Evolutionary conservation across 2,888 invertebrate species (phyloP).

Genomic region (Ennomos erosarius): DNA sequence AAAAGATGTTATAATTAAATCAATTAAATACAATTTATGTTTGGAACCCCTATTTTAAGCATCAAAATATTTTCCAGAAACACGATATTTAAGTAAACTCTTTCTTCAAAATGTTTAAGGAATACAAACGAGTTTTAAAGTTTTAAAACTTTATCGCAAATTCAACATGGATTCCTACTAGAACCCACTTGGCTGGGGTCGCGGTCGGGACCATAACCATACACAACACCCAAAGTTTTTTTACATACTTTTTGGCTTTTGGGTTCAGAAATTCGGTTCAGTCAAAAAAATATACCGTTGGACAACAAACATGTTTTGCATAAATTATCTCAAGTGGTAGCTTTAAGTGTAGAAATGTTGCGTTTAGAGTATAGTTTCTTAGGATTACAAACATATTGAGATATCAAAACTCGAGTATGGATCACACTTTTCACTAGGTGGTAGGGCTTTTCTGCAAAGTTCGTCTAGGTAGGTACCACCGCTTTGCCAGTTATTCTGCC

Average conservation of each 20-base stretch:
- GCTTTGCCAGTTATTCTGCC: too few species aligned
- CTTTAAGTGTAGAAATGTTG: constrained; percentile 47
- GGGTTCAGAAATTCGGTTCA: constrained; percentile 41
- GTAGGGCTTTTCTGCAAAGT: too few species aligned
- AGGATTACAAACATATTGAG: too few species aligned
- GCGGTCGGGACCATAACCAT: constrained; percentile 18
- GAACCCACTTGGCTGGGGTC: constrained; percentile 28
- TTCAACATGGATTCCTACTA: constrained; percentile 37
- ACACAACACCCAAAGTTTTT: constrained; percentile 44
- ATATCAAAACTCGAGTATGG: too few species aligned
- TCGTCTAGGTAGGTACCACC: too few species aligned
- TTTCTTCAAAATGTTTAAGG: neutral
- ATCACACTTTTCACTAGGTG: too few species aligned
- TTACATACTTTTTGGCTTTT: constrained; percentile 22
- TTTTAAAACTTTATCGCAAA: neutral
- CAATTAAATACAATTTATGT: too few species aligned
- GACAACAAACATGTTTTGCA: constrained; percentile 69
- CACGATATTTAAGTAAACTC: too few species aligned
- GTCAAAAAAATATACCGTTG: constrained; percentile 67
- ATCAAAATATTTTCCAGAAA: too few species aligned
- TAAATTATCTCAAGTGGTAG: constrained; percentile 76
- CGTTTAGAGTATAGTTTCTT: constrained; percentile 38
- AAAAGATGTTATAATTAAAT: too few species aligned
- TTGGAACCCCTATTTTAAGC: too few species aligned
- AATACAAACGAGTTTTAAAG: neutral